Base-by-base conservation (phyloP, 2,888 invertebrate species). In the Ernsta delagoae region DNA sequence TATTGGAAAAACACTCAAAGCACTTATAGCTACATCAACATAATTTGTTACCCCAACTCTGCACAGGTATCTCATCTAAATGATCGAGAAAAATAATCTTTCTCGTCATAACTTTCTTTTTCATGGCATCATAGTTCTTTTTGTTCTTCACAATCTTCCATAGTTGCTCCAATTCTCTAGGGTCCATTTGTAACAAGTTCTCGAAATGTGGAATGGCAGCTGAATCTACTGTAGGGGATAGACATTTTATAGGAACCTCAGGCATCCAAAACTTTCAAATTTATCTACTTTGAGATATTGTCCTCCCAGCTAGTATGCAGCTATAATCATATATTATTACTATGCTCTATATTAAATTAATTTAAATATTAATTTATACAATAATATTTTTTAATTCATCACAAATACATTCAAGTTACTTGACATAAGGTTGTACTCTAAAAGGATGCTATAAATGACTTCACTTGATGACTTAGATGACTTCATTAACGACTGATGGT, bases 11-110 rank as follows among this genome's bases (percentile, higher is more conserved):
- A 50, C 24, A 56, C 24, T 53, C 67, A 56, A 45, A 67, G 67
- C 61, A 61, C 36, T 56, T 56, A 16, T 4, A 31, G 31, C 31
- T 61, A 36, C 43, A 39, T 56, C 39, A 64, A 9, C 12, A 39
- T 62, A 5, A 5, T 50, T 16, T 45, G 54, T 68, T 68, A 68
- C 68, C 68, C 68, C 62, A 67, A 43, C 61, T 67, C 24, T 61
- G 45, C 39, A 50, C 7, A 7, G 68, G 68, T 54, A 68, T 59
- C 48, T 69, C 50, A 34, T 60, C 53, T 34, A 63, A 56, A 43
- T 59, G 34, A 43, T 62, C 59, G 54, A 70, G 12, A 56, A 57
- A 56, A 41, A 59, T 57, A 34, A 68, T 62, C 7, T 68, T 68
- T 39, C 62, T 57, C 41, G 57, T 8, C 62, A 62, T 57, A 4